Evolutionary conservation across 2,113 vertebrate genomes (phyloP), one percentile per base, ranked within the genome.

Genomic region (Zonotrichia leucophrys): DNA sequence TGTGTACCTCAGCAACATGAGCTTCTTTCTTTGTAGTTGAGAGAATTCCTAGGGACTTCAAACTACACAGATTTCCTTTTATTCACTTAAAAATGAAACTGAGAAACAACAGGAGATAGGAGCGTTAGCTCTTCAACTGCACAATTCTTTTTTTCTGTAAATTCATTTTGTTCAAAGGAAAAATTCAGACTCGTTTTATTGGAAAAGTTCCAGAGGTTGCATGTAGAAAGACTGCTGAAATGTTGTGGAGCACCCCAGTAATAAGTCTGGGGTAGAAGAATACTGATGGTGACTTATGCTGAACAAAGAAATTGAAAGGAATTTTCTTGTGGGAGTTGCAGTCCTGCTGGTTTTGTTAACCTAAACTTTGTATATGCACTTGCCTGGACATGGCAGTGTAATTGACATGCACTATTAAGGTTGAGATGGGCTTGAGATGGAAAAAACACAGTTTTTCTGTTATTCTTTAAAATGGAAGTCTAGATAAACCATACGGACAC

Each of bases 21-120:
- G 23, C 11, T 83, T 66, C 67, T 73, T 87, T 72, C 28, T 93
- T 77, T 83, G 46, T 83, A 64, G 50, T 7, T 88, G 59, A 73
- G 72, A 93, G 55, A 83, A 83, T 66, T 90, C 59, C 72, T 90
- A 46, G 55, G 59, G 69, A 93, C 78, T 88, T 93, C 79, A 90
- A 91, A 86, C 78, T 76, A 67, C 28, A 58, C n/a, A 62, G 55
- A 63, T 55, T 83, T 77, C 24, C 21, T 90, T 90, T 85, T 67
- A 83, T 90, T 83, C 63, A 55, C 63, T 83, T 85, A 62, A 88
- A 95, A 66, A 8, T 56, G 49, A 85, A 92, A 37, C 22, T 12
- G n/a, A 41, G 18, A 83, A 87, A 86, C 31, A 86, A 46, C 37
- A 50, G 63, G 42, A 87, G 49, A 59, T 23, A 67, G 24, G 52